phyloP scores from a whole-genome alignment of 2,113 vertebrate genomes.

The Hucho hucho region DNA sequence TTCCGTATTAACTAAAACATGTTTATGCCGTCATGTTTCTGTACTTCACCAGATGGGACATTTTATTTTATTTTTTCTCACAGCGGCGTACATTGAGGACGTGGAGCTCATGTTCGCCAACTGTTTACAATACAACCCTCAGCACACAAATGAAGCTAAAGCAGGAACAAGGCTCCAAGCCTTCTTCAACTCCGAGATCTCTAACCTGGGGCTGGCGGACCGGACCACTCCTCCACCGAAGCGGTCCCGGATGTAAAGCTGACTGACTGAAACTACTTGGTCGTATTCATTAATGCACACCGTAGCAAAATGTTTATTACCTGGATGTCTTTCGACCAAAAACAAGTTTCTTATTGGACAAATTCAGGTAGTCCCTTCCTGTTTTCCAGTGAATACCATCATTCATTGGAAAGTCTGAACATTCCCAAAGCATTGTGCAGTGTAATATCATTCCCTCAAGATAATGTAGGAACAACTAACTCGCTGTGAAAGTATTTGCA shows the following conservation, averaged over 20 bases:
- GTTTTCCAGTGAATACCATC: not conserved
- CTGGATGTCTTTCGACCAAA: not conserved
- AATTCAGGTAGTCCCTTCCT: too few relatives aligned
- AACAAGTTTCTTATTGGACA: not conserved
- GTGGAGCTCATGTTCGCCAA: conserved; percentile 97
- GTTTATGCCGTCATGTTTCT: too few relatives aligned
- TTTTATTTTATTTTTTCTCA: not conserved
- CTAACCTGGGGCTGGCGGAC: conserved; percentile 83
- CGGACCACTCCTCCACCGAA: conserved; percentile 69
- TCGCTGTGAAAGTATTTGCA: conserved; percentile 76
- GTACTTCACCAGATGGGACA: too few relatives aligned
- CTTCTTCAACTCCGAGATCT: conserved; percentile 87
- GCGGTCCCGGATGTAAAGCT: conserved; percentile 81
- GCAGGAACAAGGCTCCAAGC: conserved; percentile 89
- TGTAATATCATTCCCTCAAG: conserved; percentile 58
- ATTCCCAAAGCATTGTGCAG: conserved; percentile 67
- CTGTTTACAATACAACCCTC: conserved; percentile 95
- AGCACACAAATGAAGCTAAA: conserved; percentile 91
- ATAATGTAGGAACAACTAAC: conserved; percentile 75
- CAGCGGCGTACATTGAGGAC: conserved; percentile 89
- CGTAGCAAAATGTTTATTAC: too few relatives aligned
- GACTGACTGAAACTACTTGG: not conserved
- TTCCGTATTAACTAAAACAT: too few relatives aligned
- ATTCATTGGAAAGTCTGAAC: not conserved
- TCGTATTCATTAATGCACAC: not conserved